Evolutionary conservation across 2,888 invertebrate genomes (phyloP).

Genomic region (Hyposoter didymator): DNA sequence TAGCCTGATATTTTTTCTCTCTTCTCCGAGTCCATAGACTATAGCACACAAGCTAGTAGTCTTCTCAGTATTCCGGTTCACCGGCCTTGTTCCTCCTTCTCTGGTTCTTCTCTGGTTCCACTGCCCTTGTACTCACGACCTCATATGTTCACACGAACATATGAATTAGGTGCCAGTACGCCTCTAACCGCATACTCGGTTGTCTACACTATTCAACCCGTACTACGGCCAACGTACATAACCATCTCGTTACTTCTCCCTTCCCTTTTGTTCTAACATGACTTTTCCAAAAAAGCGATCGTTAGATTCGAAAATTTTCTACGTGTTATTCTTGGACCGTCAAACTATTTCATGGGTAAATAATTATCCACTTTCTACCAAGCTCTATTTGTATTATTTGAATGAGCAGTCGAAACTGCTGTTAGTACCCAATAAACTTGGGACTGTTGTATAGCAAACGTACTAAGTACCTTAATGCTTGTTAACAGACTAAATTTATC

Average conservation of each 20-base stretch:
- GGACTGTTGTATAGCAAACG: not conserved
- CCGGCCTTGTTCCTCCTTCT: conserved; percentile 43
- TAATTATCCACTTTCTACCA: not conserved
- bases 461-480: not conserved
- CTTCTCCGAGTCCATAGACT: conserved; percentile 33
- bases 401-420: not conserved
- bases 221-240: conserved; percentile 2
- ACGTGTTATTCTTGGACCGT: too few species aligned
- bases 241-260: not conserved
- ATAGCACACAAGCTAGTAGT: conserved; percentile 8
- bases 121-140: conserved; percentile 15
- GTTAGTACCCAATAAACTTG: not conserved
- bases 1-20: conserved; percentile 55
- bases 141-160: conserved; percentile 55
- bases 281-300: not conserved
- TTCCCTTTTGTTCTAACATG: conserved; percentile 4
- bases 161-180: conserved; percentile 34
- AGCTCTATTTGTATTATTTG: not conserved
- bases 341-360: too few species aligned
- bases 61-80: conserved; percentile 26
- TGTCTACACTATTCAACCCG: conserved; percentile 48
- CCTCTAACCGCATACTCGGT: conserved; percentile 46
- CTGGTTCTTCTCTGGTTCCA: not conserved
- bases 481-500: not conserved
- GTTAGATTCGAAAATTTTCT: not conserved